phyloP scores from a whole-genome alignment of 2,797 vertebrate species.

The Rhinella marina region DNA sequence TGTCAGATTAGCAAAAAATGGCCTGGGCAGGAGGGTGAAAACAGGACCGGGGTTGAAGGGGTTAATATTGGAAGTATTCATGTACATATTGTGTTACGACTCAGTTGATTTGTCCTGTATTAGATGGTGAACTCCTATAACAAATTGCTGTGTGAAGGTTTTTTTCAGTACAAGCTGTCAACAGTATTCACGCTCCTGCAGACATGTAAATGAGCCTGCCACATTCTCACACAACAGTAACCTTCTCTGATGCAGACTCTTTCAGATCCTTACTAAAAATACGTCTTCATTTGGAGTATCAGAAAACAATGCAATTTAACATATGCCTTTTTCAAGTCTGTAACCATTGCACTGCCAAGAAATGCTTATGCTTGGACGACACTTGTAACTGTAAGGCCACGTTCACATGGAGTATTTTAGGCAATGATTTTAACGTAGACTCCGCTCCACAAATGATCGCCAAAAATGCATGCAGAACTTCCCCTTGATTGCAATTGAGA shows the following conservation, averaged over 20 bases:
- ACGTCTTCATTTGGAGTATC: slow-evolving; percentile 1
- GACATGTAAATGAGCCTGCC: slow-evolving; percentile 50
- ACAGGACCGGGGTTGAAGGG: too few species aligned
- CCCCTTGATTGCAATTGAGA: too few species aligned
- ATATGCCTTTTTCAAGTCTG: background rate
- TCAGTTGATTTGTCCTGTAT: slow-evolving; percentile 28
- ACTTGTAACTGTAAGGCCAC: too few species aligned
- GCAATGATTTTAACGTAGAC: too few species aligned
- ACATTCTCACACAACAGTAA: slow-evolving; percentile 43
- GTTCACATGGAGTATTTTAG: too few species aligned
- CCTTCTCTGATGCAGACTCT: slow-evolving; percentile 24
- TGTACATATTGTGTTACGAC: background rate
- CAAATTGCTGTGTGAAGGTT: slow-evolving; percentile 42
- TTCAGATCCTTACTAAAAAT: slow-evolving; percentile 8
- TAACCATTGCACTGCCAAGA: background rate
- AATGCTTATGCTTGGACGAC: background rate
- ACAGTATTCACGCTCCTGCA: slow-evolving; percentile 44
- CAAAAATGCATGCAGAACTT: too few species aligned
- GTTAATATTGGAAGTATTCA: background rate
- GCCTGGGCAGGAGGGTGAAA: too few species aligned
- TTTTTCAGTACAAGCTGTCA: slow-evolving; percentile 50
- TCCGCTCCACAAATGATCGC: too few species aligned
- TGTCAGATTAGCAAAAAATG: too few species aligned
- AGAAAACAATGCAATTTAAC: background rate
- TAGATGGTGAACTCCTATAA: slow-evolving; percentile 20